Evolutionary conservation across 2,888 invertebrate species (phyloP), one percentile per base, ranked within the genome.

Genomic region (Epiblema foenella): DNA sequence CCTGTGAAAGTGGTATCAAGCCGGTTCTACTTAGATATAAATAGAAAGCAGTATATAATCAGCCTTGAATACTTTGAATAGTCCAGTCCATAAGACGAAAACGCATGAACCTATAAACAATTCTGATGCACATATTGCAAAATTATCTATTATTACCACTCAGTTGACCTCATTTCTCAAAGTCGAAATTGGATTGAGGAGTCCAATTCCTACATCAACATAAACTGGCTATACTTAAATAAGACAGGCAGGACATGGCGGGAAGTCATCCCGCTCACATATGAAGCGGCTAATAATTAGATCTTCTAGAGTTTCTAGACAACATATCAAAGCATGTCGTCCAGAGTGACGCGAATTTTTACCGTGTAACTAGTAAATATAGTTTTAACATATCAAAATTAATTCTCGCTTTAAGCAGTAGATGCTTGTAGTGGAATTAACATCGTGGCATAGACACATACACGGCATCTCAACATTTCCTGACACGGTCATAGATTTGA

Each of bases 11-110:
- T 60, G 20, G 24, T 54, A 42, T 15, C 2, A 24, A 33, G 54
- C 71, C 62, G 49, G 71, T 67, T 67, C 46, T 70, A n/a, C n/a
- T n/a, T n/a, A 56, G 57, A 49, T 24, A 57, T 66, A 51, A 62
- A 71, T 71, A 71, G 66, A 67, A 66, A 71, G 66, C 70, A 65
- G 62, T 71, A 71, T 62, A 57, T 56, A 66, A 67, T 66, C 49
- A 49, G 60, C 37, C 33, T 37, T 11, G 65, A n/a, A n/a, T n/a
- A n/a, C 20, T 37, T 4, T 4, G 24, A 1, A 24, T n/a, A 54
- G 20, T 15, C 46, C 2, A 39, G 1, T 18, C n/a, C 46, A 24
- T 51, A 33, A 37, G 46, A 54, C 33, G 33, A 57, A 39, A 58
- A 69, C 15, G 11, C 65, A 37, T 51, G 58, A 58, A 69, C 39